Percentiles rank a stretch among this genome's conserved stretches.
phyloP scores from a whole-genome alignment of 1,140 invertebrate genomes.

The Augochlora pura region DNA sequence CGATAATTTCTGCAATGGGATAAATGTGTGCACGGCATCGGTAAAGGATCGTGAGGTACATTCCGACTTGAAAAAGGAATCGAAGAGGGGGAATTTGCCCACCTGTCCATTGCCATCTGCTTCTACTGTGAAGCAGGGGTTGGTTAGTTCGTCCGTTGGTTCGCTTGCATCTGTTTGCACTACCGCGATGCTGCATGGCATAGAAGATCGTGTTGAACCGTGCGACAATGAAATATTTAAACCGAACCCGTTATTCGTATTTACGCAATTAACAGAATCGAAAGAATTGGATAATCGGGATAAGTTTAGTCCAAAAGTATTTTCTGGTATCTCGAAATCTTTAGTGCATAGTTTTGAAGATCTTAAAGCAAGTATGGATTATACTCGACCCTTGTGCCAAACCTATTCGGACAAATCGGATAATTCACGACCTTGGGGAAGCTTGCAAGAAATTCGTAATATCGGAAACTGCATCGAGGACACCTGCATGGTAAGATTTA shows the following conservation, averaged over 20 bases:
- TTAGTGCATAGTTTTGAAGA: slow-evolving; percentile 83
- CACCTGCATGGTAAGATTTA: slow-evolving; percentile 68
- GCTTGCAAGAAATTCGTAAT: slow-evolving; percentile 82
- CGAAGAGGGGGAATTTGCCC: slow-evolving; percentile 64
- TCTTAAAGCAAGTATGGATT: slow-evolving; percentile 75
- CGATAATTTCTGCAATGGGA: slow-evolving; percentile 27
- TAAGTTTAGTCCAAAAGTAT: slow-evolving; percentile 83
- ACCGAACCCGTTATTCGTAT: slow-evolving; percentile 47
- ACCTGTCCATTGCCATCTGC: slow-evolving; percentile 73
- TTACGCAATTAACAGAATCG: slow-evolving; percentile 66
- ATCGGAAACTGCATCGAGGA: slow-evolving; percentile 65
- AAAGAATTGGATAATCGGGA: slow-evolving; percentile 41
- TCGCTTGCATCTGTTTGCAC: slow-evolving; percentile 66
- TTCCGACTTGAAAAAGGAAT: slow-evolving; percentile 56
- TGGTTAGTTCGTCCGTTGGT: slow-evolving; percentile 67
- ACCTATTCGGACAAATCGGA: slow-evolving; percentile 69
- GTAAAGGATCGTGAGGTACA: slow-evolving; percentile 38
- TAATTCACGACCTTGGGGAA: slow-evolving; percentile 80
- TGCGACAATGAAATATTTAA: slow-evolving; percentile 35
- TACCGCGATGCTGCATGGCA: slow-evolving; percentile 59
- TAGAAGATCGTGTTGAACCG: slow-evolving; percentile 54
- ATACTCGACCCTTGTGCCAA: slow-evolving; percentile 68
- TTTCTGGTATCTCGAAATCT: slow-evolving; percentile 74
- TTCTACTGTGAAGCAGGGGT: slow-evolving; percentile 47
- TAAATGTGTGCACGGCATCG: slow-evolving; percentile 8